Base-by-base conservation (phyloP, 2,888 invertebrate genomes). In the Euspilapteryx auroguttella region DNA sequence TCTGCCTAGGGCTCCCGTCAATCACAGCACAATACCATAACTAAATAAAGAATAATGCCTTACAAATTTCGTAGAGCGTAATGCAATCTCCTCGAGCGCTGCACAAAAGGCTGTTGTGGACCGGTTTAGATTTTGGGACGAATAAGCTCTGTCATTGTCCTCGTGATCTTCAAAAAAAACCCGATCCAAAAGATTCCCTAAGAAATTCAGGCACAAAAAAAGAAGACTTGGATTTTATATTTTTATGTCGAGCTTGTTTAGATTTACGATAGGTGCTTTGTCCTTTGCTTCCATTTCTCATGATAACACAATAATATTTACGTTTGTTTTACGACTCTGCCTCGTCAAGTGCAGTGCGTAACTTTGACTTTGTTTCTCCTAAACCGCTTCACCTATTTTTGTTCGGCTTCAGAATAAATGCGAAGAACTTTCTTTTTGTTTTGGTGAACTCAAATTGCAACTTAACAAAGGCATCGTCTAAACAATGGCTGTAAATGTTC, bases 321-420 rank as follows among this genome's bases (percentile, higher is more conserved):
- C 51, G 45, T 40, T 46, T 45, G 45, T 39, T 46, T 49, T 59
- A 61, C 63, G 59, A 64, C 58, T 54, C 44, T 33, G 36, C 41
- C 39, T 41, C 44, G 47, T 50, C 56, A 54, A 56, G 57, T 53
- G 55, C 55, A 51, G 45, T 42, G 44, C 36, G 40, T 45, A 41
- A 47, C 44, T 48, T 51, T 49, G 48, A 49, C 50, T 53, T 54
- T 61, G 55, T 56, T 54, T 49, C 25, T 30, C 15, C 22, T 51
- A n/a, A n/a, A n/a, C n/a, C n/a, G n/a, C n/a, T n/a, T n/a, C n/a
- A n/a, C n/a, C n/a, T n/a, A n/a, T n/a, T n/a, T n/a, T 12, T 24
- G 13, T n/a, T 13, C 11, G 13, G 9, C 8, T 13, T 10, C 5
- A 24, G 13, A 13, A 24, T 11, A 11, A 24, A 12, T n/a, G 6